These are phyloP conservation scores for Elmis aenea DNA, from an alignment of 2,888 invertebrate species.

Conservation along the genomic window DNA sequence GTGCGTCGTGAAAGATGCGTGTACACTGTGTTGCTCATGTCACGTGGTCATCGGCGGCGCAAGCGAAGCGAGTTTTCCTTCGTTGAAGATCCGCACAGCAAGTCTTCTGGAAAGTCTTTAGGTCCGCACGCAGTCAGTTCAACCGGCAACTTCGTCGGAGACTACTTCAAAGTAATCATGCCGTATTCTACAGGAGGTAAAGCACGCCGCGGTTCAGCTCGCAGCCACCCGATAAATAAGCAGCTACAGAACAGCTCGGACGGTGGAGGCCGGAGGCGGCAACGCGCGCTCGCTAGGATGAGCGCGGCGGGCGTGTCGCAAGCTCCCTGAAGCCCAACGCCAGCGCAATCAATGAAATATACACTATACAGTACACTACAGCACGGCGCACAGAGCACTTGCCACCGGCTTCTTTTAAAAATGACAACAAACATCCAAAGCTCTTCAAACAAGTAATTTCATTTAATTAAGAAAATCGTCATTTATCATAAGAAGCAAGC, in stretches of 20 bases:
- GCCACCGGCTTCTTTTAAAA: slow-evolving; percentile 8
- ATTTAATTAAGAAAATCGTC: slow-evolving; percentile 10
- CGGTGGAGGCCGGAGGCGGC: slow-evolving; percentile 43
- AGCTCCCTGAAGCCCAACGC: slow-evolving; percentile 43
- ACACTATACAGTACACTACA: slow-evolving; percentile 39
- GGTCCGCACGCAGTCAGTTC: slow-evolving; percentile 11
- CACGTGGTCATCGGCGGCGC: slow-evolving; percentile 38
- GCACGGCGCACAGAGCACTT: slow-evolving; percentile 14
- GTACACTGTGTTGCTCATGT: slow-evolving; percentile 43
- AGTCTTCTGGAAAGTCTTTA: slow-evolving; percentile 11
- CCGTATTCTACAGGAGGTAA: slow-evolving; percentile 30
- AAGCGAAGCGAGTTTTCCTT: slow-evolving; percentile 29
- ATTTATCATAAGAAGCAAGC: slow-evolving; percentile 9
- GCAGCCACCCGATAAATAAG: slow-evolving; percentile 47
- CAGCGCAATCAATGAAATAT: slow-evolving; percentile 46
- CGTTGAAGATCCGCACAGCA: slow-evolving; percentile 10
- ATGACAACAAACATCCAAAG: slow-evolving; percentile 3
- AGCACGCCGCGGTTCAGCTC: slow-evolving; percentile 42
- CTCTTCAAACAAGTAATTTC: slow-evolving; percentile 13
- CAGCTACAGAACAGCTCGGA: slow-evolving; percentile 45
- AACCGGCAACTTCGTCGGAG: slow-evolving; percentile 4
- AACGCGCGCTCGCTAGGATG: slow-evolving; percentile 46
- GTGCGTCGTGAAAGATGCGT: slow-evolving; percentile 28
- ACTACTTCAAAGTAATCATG: slow-evolving; percentile 18
- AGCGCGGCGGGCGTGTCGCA: slow-evolving; percentile 47